These are phyloP conservation scores for Alethe diademata DNA, from an alignment of 2,113 vertebrate species.

Conservation along the genomic window DNA sequence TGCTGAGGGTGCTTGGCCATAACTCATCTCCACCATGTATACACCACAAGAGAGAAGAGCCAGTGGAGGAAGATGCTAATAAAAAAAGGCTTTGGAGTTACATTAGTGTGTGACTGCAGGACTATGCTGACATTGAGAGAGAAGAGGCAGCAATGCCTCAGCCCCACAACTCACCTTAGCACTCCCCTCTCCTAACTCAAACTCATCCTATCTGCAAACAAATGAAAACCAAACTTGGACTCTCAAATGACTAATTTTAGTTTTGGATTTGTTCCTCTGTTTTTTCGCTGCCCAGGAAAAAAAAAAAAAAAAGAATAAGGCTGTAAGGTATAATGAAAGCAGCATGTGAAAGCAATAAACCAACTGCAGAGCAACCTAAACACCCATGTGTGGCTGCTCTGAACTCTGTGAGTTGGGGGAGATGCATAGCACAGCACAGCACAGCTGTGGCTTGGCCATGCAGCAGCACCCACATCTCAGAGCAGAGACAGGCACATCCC, in stretches of 20 bases:
- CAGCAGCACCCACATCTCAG: not conserved
- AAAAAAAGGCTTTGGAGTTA: not conserved
- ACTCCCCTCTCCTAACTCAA: not conserved
- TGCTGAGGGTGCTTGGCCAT: not conserved
- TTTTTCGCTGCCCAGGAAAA: not conserved
- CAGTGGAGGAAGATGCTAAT: not conserved
- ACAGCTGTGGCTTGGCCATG: not conserved
- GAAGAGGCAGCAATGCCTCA: not conserved
- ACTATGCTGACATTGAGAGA: accelerated
- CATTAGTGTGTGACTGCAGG: accelerated
- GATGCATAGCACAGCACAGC: not conserved
- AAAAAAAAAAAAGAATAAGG: not conserved
- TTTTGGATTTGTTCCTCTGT: slow-evolving; percentile 22
- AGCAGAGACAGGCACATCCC: not conserved
- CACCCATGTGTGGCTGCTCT: not conserved
- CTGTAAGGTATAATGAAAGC: slow-evolving; percentile 62
- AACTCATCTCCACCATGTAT: not conserved
- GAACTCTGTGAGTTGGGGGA: not conserved
- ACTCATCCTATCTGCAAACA: not conserved
- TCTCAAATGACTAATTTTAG: slow-evolving; percentile 20
- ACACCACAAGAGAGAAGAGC: not conserved
- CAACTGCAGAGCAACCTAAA: slow-evolving; percentile 19
- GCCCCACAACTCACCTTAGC: not conserved
- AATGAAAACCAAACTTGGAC: slow-evolving; percentile 12
- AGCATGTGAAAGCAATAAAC: slow-evolving; percentile 36